phyloP scores from a whole-genome alignment of 64 coral and sea anemone species.

The Montipora sp. region DNA sequence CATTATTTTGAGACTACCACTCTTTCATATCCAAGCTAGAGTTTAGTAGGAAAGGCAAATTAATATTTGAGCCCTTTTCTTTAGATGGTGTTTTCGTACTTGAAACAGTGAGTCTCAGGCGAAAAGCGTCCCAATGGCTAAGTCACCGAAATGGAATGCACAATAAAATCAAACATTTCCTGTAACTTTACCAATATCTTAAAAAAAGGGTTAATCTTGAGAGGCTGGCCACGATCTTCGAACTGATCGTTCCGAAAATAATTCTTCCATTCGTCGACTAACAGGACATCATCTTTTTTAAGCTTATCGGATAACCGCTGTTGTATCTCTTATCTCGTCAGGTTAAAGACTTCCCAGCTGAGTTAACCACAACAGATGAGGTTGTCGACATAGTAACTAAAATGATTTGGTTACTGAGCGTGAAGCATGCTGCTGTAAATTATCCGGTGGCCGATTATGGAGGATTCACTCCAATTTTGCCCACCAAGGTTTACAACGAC shows the following conservation, averaged over 20 bases:
- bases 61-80: not conserved
- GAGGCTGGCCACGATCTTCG: too few relatives aligned
- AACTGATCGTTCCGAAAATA: too few relatives aligned
- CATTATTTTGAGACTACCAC: too few relatives aligned
- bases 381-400: constrained; percentile 64
- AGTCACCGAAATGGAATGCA: too few relatives aligned
- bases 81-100: not conserved
- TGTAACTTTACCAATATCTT: too few relatives aligned
- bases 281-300: too few relatives aligned
- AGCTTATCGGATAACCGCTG: not conserved
- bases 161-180: too few relatives aligned
- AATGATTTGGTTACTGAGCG: constrained; percentile 76
- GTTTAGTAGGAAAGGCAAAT: not conserved
- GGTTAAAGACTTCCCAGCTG: constrained; percentile 80
- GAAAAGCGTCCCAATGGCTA: too few relatives aligned
- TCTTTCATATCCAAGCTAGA: not conserved
- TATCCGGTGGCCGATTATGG: constrained; percentile 84
- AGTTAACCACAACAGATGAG: constrained; percentile 25
- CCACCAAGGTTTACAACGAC: constrained; percentile 74
- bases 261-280: too few relatives aligned
- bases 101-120: not conserved
- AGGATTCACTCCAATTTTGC: constrained; percentile 55
- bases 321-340: constrained; percentile 15
- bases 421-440: constrained; percentile 74
- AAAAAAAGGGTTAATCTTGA: too few relatives aligned